phyloP scores from a whole-genome alignment of 2,113 vertebrate genomes.

The Paedocypris sp. region DNA sequence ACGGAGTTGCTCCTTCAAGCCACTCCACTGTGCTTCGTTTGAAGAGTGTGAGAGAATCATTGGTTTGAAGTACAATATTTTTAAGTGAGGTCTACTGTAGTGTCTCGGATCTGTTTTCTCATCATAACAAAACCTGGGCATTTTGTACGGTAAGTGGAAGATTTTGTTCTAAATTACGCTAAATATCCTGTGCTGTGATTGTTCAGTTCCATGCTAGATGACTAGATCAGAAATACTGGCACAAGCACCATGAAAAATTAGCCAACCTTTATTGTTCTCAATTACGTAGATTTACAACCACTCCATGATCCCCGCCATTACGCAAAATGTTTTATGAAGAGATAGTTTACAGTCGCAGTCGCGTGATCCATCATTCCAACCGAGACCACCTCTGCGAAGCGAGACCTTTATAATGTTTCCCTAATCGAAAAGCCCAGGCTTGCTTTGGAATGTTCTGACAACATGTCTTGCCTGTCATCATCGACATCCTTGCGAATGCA shows the following conservation, averaged over 20 bases:
- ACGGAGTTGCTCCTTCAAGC: no score
- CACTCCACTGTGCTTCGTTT: no score
- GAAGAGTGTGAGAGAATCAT: no score
- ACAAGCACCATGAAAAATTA: background rate
- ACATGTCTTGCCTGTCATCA: background rate
- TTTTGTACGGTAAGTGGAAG: no score
- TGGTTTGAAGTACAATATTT: no score
- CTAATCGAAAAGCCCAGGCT: background rate
- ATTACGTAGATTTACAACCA: conserved; percentile 3
- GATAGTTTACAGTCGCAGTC: background rate
- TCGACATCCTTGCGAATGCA: no score
- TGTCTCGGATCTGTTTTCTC: no score
- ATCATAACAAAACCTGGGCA: no score
- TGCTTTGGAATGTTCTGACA: background rate
- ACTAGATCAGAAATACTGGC: background rate
- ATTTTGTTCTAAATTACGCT: no score
- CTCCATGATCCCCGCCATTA: conserved; percentile 10
- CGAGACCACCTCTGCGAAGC: background rate
- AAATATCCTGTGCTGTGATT: no score
- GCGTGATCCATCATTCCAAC: background rate
- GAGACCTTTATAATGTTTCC: background rate
- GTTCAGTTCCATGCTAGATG: no score
- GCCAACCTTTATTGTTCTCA: background rate
- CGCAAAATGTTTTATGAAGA: background rate
- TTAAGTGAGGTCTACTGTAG: no score